Conservation (phyloP, 2,113 vertebrate species). For the Nerophis ophidion region DNA sequence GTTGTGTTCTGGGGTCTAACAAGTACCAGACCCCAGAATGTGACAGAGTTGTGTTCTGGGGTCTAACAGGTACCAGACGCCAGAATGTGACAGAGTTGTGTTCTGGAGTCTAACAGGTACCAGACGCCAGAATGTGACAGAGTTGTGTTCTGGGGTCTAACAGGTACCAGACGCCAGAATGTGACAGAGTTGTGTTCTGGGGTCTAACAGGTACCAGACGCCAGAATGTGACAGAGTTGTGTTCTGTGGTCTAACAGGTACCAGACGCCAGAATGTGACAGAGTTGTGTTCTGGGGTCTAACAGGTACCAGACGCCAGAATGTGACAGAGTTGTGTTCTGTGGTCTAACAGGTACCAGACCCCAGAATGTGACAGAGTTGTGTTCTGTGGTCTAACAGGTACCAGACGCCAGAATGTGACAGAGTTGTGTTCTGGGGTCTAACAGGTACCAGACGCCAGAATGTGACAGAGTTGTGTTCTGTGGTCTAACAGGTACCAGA, state of each 20-base stretch:
- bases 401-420: too few species aligned
- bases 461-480: constrained; percentile 73
- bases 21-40: constrained; percentile 87
- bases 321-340: too few species aligned
- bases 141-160: constrained; percentile 20
- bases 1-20: too few species aligned
- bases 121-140: constrained; percentile 90
- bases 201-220: constrained; percentile 72
- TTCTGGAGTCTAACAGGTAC: constrained; percentile 49
- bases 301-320: constrained; percentile 56
- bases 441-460: constrained; percentile 82
- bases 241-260: constrained; percentile 72
- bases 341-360: constrained; percentile 72
- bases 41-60: constrained; percentile 61
- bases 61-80: constrained; percentile 59
- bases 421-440: too few species aligned
- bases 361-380: constrained; percentile 82
- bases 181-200: constrained; percentile 67
- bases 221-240: constrained; percentile 82
- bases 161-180: constrained; percentile 91
- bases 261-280: constrained; percentile 88
- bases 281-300: constrained; percentile 21
- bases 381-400: constrained; percentile 59
- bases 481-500: constrained; percentile 80
- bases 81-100: too few species aligned